Conservation (phyloP, 2,888 invertebrate genomes). For the Leptothorax acervorum region DNA sequence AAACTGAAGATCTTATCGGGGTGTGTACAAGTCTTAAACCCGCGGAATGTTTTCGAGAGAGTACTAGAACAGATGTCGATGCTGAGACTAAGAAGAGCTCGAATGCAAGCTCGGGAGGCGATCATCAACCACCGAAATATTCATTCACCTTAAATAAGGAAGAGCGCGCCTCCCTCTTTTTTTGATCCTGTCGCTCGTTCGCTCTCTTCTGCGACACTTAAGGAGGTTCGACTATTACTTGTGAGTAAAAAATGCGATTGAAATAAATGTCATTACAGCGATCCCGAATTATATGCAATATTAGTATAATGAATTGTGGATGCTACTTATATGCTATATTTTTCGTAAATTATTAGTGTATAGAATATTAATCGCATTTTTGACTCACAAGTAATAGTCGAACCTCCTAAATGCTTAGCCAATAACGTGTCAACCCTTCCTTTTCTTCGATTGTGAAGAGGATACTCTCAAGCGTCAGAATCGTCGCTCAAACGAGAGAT, state of each 20-base stretch:
- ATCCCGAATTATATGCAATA: no score
- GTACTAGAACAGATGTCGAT: conserved; percentile 61
- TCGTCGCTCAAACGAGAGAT: background rate
- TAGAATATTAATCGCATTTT: no score
- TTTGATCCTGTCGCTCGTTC: background rate
- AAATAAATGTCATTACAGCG: no score
- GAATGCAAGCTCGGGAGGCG: conserved; percentile 33
- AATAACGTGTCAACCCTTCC: conserved; percentile 55
- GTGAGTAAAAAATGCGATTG: no score
- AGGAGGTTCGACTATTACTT: no score
- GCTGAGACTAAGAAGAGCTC: conserved; percentile 34
- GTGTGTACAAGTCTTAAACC: conserved; percentile 47
- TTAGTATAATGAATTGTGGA: no score
- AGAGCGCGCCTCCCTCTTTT: conserved; percentile 7
- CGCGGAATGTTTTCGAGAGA: conserved; percentile 23
- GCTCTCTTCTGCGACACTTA: background rate
- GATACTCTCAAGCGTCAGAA: background rate
- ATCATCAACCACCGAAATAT: conserved; percentile 58
- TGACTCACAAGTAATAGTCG: no score
- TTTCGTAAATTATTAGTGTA: no score
- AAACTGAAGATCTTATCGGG: conserved; percentile 59
- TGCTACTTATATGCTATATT: no score
- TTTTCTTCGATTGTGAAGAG: background rate
- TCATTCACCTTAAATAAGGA: conserved; percentile 60
- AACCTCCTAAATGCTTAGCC: conserved; percentile 18